phyloP scores from a whole-genome alignment of 2,797 vertebrate species.

The Martes flavigula region DNA sequence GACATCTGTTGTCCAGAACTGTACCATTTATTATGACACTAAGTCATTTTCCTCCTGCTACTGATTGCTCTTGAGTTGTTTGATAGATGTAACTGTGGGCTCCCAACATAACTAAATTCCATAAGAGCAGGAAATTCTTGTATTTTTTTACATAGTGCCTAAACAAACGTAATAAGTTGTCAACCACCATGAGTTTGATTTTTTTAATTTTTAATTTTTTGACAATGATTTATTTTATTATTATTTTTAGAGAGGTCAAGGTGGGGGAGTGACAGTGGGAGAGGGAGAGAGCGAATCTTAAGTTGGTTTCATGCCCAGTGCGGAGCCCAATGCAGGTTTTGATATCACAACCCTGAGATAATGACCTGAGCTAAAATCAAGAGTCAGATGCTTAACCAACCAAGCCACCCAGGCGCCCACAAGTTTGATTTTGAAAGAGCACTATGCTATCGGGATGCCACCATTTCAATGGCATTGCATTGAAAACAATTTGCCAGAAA shows the following conservation, averaged over 20 bases:
- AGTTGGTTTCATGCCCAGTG: background rate
- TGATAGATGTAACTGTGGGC: background rate
- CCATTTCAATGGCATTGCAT: background rate
- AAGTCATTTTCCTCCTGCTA: background rate
- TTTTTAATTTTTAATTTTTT: background rate
- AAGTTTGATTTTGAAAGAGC: conserved; percentile 56
- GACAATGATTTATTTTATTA: background rate
- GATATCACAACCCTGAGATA: background rate
- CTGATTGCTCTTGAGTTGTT: background rate
- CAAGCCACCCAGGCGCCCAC: background rate
- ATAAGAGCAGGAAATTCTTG: background rate
- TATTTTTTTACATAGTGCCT: background rate
- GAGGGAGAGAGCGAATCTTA: background rate
- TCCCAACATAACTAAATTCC: conserved; percentile 2
- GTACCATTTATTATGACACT: background rate
- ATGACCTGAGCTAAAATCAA: background rate
- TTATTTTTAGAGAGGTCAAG: background rate
- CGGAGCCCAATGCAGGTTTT: background rate
- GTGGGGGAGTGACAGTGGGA: background rate
- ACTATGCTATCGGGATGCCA: background rate
- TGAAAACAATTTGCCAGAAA: conserved; percentile 46
- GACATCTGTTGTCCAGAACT: background rate
- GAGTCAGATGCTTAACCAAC: background rate
- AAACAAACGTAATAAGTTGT: conserved; percentile 11
- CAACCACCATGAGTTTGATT: conserved; percentile 5